Conservation (phyloP, 2,797 vertebrate genomes). For the Hippopotamyrus pictus region DNA sequence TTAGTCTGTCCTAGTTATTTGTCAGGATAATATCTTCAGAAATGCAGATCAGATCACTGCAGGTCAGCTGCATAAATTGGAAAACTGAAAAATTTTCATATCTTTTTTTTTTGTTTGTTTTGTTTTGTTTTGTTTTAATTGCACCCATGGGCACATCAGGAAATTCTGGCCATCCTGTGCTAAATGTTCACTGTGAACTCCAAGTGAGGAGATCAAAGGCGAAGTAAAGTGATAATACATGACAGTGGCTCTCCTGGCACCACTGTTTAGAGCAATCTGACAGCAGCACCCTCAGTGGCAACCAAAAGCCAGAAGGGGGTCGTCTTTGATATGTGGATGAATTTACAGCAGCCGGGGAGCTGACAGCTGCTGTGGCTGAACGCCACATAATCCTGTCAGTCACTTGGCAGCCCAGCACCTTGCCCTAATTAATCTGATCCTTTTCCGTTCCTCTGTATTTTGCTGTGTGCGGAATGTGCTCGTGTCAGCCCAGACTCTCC, state of each 20-base stretch:
- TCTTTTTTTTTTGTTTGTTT: neutral
- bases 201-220: neutral
- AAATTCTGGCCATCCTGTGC: neutral
- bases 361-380: neutral
- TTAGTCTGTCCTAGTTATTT: neutral
- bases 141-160: neutral
- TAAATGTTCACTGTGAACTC: neutral
- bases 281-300: neutral
- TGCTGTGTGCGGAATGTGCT: conserved; percentile 27
- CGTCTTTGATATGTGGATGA: neutral
- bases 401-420: neutral
- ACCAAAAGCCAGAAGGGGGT: neutral
- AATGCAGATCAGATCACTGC: neutral
- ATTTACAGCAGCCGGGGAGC: neutral
- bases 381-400: conserved; percentile 5
- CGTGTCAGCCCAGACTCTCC: conserved; percentile 27
- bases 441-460: conserved; percentile 18
- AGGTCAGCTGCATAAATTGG: neutral
- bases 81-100: neutral
- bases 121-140: neutral
- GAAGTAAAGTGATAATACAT: neutral
- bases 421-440: conserved; percentile 38
- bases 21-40: neutral
- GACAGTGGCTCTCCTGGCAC: neutral
- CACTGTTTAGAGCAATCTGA: neutral